Base-by-base conservation (phyloP, 2,797 vertebrate species). In the Sardinella longiceps region DNA sequence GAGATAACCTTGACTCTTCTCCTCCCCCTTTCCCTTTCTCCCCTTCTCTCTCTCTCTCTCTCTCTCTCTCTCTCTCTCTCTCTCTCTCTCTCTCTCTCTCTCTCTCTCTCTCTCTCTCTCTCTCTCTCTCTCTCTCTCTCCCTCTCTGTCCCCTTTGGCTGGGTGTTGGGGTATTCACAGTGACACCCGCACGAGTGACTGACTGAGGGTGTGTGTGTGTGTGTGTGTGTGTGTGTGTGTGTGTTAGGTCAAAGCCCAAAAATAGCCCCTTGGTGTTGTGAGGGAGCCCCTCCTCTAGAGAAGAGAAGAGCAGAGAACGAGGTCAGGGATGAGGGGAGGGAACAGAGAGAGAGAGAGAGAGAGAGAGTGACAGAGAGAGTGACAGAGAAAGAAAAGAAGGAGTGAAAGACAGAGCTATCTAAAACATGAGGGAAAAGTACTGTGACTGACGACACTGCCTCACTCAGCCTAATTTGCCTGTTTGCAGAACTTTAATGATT, bases 241-340 rank as follows among this genome's bases (percentile, higher is more conserved):
- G 58, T 95, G 92, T 93, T 95, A 96, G 96, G 94, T 96, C 93
- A 96, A 91, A 5, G 93, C 96, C 93, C 91, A 97, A 99, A 99
- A 98, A 98, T 98, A 98, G 93, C 94, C 87, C 91, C 88, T 90
- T 93, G 95, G 95, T 96, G 94, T 96, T 93, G 92, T 92, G 92
- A 90, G 93, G 92, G 92, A 94, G 94, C 95, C 95, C 86, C 91
- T 82, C 90, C 90, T 91, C 92, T 89, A 63, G 81, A 88, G 91
- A 85, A 89, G 82, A 87, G 90, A 85, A 89, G 82, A 87, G 90
- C 66, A 80, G 81, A 94, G 94, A 93, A 91, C 80, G 80, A 82
- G 87, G 86, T 86, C 84, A 89, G 84, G 51, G 82, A 25, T 48
- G 81, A 83, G 85, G 85, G 81, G 77, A 80, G 66, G 56, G 56